These are phyloP conservation scores for Sinocyclocheilus rhinocerous DNA, from an alignment of 2,113 vertebrate genomes.

Conservation along the genomic window DNA sequence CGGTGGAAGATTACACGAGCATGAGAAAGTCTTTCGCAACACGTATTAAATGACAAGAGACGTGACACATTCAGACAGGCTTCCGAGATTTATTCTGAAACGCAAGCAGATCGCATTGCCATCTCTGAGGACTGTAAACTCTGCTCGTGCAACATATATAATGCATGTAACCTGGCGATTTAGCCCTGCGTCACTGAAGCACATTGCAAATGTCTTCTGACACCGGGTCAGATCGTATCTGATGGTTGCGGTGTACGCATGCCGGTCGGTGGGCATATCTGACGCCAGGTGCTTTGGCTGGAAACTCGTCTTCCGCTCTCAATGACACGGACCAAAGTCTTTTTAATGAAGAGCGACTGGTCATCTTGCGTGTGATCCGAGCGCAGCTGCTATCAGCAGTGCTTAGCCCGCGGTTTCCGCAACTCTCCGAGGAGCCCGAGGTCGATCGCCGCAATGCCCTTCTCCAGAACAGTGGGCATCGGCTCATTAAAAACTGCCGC, in stretches of 20 bases:
- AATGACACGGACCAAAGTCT: slow-evolving; percentile 66
- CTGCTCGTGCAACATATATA: slow-evolving; percentile 69
- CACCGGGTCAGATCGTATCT: slow-evolving; percentile 54
- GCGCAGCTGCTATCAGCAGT: slow-evolving; percentile 67
- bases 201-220: slow-evolving; percentile 59
- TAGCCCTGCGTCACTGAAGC: slow-evolving; percentile 46
- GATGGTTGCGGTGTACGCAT: slow-evolving; percentile 39
- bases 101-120: slow-evolving; percentile 72
- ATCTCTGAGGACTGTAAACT: slow-evolving; percentile 73
- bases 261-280: slow-evolving; percentile 49
- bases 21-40: slow-evolving; percentile 68
- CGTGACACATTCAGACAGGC: slow-evolving; percentile 70
- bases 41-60: slow-evolving; percentile 74
- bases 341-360: slow-evolving; percentile 65
- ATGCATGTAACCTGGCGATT: slow-evolving; percentile 56
- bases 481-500: slow-evolving; percentile 55
- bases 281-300: slow-evolving; percentile 49
- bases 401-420: slow-evolving; percentile 62
- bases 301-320: slow-evolving; percentile 63
- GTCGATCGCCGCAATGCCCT: slow-evolving; percentile 64
- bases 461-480: slow-evolving; percentile 64
- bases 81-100: slow-evolving; percentile 75
- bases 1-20: slow-evolving; percentile 22
- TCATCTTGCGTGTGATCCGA: slow-evolving; percentile 62
- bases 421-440: slow-evolving; percentile 63